These are phyloP conservation scores for Tangara arthus DNA, from an alignment of 2,797 vertebrate genomes.

Conservation along the genomic window DNA sequence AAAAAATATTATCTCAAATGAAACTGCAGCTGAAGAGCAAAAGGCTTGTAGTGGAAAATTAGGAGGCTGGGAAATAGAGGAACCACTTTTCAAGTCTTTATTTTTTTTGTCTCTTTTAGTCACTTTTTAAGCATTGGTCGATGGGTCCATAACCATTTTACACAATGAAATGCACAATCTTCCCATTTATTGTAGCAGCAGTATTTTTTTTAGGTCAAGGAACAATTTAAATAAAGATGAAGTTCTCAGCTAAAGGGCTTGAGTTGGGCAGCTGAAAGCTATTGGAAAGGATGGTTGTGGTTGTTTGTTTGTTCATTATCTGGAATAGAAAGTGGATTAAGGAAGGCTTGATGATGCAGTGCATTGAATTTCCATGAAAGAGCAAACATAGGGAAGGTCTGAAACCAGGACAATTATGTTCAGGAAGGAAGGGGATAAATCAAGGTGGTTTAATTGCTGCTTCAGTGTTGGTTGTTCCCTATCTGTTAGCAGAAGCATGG, in stretches of 20 bases:
- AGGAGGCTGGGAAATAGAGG: neutral
- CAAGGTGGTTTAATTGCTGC: neutral
- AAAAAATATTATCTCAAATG: neutral
- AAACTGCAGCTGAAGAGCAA: neutral
- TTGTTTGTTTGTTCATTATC: accelerated
- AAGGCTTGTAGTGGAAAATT: neutral
- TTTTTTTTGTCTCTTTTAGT: neutral
- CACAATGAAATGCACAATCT: accelerated
- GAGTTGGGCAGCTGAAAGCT: neutral
- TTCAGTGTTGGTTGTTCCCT: neutral
- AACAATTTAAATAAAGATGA: neutral
- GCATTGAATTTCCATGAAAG: neutral
- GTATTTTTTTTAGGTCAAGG: neutral
- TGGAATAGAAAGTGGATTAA: neutral
- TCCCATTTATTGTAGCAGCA: neutral
- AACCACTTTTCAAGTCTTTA: neutral
- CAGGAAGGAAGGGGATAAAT: neutral
- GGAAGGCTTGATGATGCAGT: neutral
- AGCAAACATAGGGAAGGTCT: neutral
- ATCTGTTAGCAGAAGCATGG: neutral
- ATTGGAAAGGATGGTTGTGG: neutral
- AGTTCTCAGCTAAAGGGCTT: neutral
- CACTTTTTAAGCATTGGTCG: accelerated
- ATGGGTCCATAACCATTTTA: neutral
- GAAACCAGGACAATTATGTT: neutral